Evolutionary conservation across 2,113 vertebrate species (phyloP), one percentile per base, ranked within the genome.

Genomic region (Tragelaphus buxtoni): DNA sequence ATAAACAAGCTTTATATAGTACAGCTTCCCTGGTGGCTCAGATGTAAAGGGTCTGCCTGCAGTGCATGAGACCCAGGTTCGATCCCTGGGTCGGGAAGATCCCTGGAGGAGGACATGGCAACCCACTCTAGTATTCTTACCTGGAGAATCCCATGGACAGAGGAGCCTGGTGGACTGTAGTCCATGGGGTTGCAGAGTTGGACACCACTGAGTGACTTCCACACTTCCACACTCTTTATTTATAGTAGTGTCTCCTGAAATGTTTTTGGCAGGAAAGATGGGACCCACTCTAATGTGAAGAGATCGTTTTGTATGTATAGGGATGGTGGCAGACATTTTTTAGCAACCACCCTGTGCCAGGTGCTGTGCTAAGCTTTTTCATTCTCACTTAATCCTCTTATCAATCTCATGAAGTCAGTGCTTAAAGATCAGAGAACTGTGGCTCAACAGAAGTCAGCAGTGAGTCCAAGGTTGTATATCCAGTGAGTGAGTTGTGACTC

Each of bases 121-220:
- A 39, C 65, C n/a, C 9, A 69, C 65, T 69, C 18, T 39, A 69
- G 65, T 69, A 69, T 69, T 69, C n/a, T 69, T 69, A 39, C 65
- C 9, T 69, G 65, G 9, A 69, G 65, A 69, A 39, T 69, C 18
- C 9, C n/a, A 12, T 69, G 65, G 65, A 22, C 65, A 69, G 65
- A 69, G n/a, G 22, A 39, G 18, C 65, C 18, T 69, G n/a, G n/a
- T 0, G 2, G n/a, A 39, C n/a, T 22, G 6, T 2, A 39, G n/a
- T 69, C 65, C 18, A 69, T 39, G n/a, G 65, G 9, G 2, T 69
- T 35, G n/a, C n/a, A 69, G 65, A 22, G 65, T 39, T 39, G 65
- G n/a, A 39, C n/a, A 69, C 65, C 65, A 22, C n/a, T 35, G 65
- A 69, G n/a, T 0, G 9, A 69, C 65, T 69, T 69, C 65, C n/a